These are phyloP conservation scores for Altica lythri DNA, from an alignment of 2,888 invertebrate species.

Conservation along the genomic window DNA sequence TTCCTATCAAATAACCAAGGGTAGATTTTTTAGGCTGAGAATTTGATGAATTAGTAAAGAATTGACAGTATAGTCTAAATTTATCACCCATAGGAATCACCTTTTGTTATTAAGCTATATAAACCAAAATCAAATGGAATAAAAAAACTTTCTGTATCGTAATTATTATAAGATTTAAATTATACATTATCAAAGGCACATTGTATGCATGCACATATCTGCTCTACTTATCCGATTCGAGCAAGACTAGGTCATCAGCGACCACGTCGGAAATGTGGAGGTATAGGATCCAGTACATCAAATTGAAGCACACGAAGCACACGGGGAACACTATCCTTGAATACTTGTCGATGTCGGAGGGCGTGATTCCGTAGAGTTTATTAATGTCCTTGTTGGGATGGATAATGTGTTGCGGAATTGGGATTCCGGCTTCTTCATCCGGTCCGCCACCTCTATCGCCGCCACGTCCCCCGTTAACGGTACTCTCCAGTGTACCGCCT, in stretches of 20 bases:
- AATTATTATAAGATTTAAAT: no score
- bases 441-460: constrained; percentile 66
- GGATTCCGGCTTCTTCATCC: constrained; percentile 68
- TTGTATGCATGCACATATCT: constrained; percentile 31
- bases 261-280: constrained; percentile 95
- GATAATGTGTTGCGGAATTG: constrained; percentile 76
- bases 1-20: no score
- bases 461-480: constrained; percentile 81
- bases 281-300: constrained; percentile 98
- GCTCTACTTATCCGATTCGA: constrained; percentile 69
- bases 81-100: no score
- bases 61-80: no score
- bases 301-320: constrained; percentile 98
- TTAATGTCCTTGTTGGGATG: constrained; percentile 92
- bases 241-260: constrained; percentile 88
- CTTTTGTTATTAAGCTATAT: no score
- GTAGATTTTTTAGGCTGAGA: no score
- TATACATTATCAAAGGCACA: constrained; percentile 23
- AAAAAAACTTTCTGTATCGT: no score
- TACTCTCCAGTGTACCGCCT: constrained; percentile 89
- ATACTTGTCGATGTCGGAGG: constrained; percentile 98
- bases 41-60: no score
- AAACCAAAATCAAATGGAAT: neutral
- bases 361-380: constrained; percentile 89
- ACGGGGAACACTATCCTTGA: constrained; percentile 98